Evolutionary conservation across 2,888 invertebrate species (phyloP).

Genomic region (Aspidiotus destructor): DNA sequence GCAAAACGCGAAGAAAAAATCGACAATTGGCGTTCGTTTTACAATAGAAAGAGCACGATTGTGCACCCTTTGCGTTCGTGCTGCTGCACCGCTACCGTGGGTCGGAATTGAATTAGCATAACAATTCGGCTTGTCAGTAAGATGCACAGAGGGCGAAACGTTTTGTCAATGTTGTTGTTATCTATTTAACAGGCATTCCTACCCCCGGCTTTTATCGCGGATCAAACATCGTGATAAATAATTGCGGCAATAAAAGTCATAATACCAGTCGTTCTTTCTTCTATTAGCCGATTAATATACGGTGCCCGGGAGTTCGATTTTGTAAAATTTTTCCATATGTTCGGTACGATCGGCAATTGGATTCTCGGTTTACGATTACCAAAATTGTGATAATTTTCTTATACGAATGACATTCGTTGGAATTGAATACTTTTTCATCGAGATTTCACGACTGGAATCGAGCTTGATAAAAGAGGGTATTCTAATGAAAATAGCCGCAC

Average conservation of each 20-base stretch:
- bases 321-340: no score
- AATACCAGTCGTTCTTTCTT: conserved; percentile 12
- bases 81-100: conserved; percentile 24
- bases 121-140: conserved; percentile 25
- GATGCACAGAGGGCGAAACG: conserved; percentile 22
- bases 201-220: background rate
- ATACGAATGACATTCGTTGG: no score
- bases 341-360: no score
- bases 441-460: no score
- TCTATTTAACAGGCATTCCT: conserved; percentile 35
- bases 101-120: conserved; percentile 35
- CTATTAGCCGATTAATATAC: background rate
- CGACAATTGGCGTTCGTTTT: conserved; percentile 14
- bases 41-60: conserved; percentile 9
- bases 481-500: no score
- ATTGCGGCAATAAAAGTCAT: conserved; percentile 29
- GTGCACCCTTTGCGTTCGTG: conserved; percentile 16
- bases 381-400: no score
- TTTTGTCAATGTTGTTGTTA: conserved; percentile 36
- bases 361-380: no score
- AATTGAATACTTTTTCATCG: no score
- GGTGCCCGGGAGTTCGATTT: no score
- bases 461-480: no score
- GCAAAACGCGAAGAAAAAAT: conserved; percentile 15
- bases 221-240: conserved; percentile 17